Evolutionary conservation across 2,113 vertebrate genomes (phyloP).

Genomic region (Mesembrinibis cayennensis): DNA sequence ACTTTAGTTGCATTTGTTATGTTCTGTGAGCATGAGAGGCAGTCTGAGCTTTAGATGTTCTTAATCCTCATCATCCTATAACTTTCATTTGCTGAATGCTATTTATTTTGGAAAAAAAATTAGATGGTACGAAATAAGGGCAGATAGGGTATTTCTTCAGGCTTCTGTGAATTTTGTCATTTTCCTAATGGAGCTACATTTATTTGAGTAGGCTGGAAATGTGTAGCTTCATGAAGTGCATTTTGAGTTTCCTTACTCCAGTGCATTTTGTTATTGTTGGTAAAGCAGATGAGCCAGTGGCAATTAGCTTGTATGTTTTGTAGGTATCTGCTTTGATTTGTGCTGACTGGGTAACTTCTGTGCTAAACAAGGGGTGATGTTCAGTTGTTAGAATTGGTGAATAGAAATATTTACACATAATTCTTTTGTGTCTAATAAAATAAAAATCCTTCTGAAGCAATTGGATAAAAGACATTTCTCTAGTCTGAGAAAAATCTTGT

Average conservation of each 20-base stretch:
- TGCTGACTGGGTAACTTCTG: neutral
- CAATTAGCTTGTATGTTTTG: constrained; percentile 2
- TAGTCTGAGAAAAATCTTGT: neutral
- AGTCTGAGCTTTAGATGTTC: neutral
- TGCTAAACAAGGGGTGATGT: neutral
- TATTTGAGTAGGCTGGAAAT: neutral
- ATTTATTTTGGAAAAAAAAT: neutral
- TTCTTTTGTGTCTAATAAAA: neutral
- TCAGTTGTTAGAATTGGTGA: neutral
- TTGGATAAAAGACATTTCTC: neutral
- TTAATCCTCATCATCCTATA: neutral
- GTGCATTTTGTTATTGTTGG: neutral
- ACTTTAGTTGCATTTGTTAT: neutral
- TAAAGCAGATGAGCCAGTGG: neutral
- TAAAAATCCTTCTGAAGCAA: neutral
- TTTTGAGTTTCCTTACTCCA: neutral
- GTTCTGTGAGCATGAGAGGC: neutral
- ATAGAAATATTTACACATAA: neutral
- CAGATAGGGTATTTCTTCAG: neutral
- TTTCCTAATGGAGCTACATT: neutral
- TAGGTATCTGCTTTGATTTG: neutral
- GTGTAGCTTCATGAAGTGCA: neutral
- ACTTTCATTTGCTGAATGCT: neutral
- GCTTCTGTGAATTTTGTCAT: neutral
- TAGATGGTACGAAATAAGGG: neutral